Base-by-base conservation (phyloP, 2,888 invertebrate genomes). In the Pammene aurita region DNA sequence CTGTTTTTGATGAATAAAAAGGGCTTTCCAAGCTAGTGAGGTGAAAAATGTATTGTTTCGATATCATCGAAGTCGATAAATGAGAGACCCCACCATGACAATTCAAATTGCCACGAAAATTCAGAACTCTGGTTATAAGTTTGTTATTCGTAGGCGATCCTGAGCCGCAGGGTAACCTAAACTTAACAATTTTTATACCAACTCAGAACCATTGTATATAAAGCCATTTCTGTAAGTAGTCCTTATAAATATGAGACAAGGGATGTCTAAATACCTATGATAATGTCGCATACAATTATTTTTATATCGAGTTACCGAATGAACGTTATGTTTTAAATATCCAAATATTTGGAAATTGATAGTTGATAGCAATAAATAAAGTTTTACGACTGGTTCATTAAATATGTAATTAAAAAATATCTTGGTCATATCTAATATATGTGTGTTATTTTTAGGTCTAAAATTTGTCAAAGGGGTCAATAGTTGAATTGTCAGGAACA, bases 191-290 rank as follows among this genome's bases (percentile, higher is more conserved):
- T 78, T 82, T 80, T 80, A 73, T 80, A 79, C 76, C 75, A 73
- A 72, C 74, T 76, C 75, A 72, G 66, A 77, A 76, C 67, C 73
- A 73, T 74, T 82, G 76, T 83, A 80, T 75, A 79, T 80, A 76
- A 70, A 65, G 70, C 61, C 72, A 71, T 75, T 76, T 74, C 72
- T 76, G 66, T 78, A 77, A 73, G 72, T 77, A 76, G 68, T 65
- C 60, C 70, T 68, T 72, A 72, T 44, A 71, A 74, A 71, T 71
- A 70, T 62, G 72, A 68, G 72, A 75, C 70, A 75, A 75, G 71
- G 72, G 68, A 72, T 70, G 68, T 70, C 54, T 72, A 34, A 54
- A 66, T 70, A 72, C 46, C 46, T 61, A 57, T 68, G 52, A 65
- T 60, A 66, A 62, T 69, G 72, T 72, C 66, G 73, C 70, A 68